Percentiles rank a stretch among this genome's conserved stretches.
These are phyloP conservation scores for Drosophila antonietae DNA, from an alignment of 2,888 invertebrate genomes.

Conservation along the genomic window DNA sequence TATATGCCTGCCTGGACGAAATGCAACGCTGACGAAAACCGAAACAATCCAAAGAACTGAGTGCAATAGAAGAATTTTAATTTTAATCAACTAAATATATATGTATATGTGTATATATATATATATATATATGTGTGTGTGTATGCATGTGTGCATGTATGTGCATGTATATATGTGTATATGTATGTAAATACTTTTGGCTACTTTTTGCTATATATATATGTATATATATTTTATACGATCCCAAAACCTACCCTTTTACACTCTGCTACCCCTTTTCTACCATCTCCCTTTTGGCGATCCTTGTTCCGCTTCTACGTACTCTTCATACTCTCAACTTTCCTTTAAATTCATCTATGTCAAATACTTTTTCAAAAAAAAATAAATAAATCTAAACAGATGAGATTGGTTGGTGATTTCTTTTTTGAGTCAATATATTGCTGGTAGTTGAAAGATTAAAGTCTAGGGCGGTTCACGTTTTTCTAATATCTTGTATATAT, in stretches of 20 bases:
- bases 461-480: too few relatives aligned
- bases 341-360: background rate
- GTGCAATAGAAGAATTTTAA: constrained; percentile 25
- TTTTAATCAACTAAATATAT: constrained; percentile 6
- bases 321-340: background rate
- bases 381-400: constrained; percentile 2
- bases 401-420: background rate
- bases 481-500: too few relatives aligned
- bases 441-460: too few relatives aligned
- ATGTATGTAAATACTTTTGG: background rate
- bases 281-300: background rate
- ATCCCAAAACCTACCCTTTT: background rate
- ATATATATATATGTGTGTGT: background rate
- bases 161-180: background rate
- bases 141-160: background rate
- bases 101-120: background rate
- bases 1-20: background rate
- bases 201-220: background rate
- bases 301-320: background rate
- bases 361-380: constrained; percentile 2
- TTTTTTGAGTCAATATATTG: background rate
- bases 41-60: constrained; percentile 29
- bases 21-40: constrained; percentile 16
- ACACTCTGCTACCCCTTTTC: background rate
- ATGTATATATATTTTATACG: constrained; percentile 2